phyloP scores from a whole-genome alignment of 2,888 invertebrate species.

The Osmoderma eremita region DNA sequence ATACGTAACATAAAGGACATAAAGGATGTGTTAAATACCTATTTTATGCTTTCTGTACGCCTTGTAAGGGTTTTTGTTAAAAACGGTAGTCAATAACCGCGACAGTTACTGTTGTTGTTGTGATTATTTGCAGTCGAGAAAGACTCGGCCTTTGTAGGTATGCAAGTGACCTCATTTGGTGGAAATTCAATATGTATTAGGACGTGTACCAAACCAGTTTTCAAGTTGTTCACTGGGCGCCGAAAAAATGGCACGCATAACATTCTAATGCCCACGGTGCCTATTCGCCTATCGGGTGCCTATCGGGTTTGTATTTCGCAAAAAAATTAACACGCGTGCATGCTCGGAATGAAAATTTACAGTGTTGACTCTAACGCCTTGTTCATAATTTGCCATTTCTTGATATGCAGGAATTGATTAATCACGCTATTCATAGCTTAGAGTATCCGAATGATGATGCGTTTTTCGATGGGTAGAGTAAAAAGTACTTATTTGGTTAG shows the following conservation, averaged over 20 bases:
- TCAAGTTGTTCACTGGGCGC: slow-evolving; percentile 35
- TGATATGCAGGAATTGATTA: slow-evolving; percentile 42
- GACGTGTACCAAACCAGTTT: slow-evolving; percentile 49
- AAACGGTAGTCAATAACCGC: slow-evolving; percentile 15
- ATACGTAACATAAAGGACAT: slow-evolving; percentile 18
- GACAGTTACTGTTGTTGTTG: slow-evolving; percentile 16
- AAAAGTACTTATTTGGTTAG: too few species aligned
- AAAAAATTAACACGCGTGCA: slow-evolving; percentile 6
- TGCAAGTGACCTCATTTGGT: slow-evolving; percentile 55
- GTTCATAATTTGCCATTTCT: slow-evolving; percentile 43
- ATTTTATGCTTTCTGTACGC: slow-evolving; percentile 8
- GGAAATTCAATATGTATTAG: slow-evolving; percentile 50
- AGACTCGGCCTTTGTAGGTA: slow-evolving; percentile 55
- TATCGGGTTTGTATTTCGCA: slow-evolving; percentile 20
- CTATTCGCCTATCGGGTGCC: slow-evolving; percentile 7
- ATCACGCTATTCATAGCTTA: slow-evolving; percentile 40
- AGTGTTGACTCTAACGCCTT: slow-evolving; percentile 41
- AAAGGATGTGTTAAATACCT: slow-evolving; percentile 30
- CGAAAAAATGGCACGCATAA: slow-evolving; percentile 23
- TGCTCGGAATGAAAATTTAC: slow-evolving; percentile 24
- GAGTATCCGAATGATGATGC: slow-evolving; percentile 43
- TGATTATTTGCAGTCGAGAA: slow-evolving; percentile 37
- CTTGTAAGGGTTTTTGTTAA: slow-evolving; percentile 23
- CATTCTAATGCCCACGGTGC: slow-evolving; percentile 29
- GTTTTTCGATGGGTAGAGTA: not conserved